phyloP scores from a whole-genome alignment of 2,113 vertebrate species.

The Colius striatus region DNA sequence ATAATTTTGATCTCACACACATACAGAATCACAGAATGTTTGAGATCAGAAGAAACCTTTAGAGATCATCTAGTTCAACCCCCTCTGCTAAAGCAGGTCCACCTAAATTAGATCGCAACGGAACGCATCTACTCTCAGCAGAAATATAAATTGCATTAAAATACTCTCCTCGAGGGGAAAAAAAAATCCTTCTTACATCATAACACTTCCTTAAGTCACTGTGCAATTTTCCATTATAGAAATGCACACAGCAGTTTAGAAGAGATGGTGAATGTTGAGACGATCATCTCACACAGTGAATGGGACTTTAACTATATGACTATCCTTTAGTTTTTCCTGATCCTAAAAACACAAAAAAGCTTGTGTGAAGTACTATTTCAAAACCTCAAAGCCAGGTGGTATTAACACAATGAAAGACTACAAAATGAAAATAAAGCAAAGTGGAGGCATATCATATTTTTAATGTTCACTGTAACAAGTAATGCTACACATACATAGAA shows the following conservation, averaged over 20 bases:
- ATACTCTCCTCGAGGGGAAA: not conserved
- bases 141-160: not conserved
- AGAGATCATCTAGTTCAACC: too few species aligned
- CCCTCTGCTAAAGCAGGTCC: too few species aligned
- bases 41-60: too few species aligned
- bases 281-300: not conserved
- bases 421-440: not conserved
- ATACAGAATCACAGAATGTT: too few species aligned
- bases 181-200: not conserved
- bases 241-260: not conserved
- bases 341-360: not conserved
- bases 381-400: not conserved
- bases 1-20: not conserved
- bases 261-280: not conserved
- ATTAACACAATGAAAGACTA: not conserved
- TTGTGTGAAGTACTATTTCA: rapidly evolving
- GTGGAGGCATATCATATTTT: not conserved
- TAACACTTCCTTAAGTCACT: not conserved
- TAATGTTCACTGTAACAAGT: not conserved
- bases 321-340: not conserved
- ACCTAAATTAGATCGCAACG: too few species aligned
- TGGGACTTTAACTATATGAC: not conserved
- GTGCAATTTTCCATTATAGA: not conserved
- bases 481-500: not conserved
- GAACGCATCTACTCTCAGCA: not conserved